Evolutionary conservation across 2,888 invertebrate genomes (phyloP).

Genomic region (Ennomos erosarius): DNA sequence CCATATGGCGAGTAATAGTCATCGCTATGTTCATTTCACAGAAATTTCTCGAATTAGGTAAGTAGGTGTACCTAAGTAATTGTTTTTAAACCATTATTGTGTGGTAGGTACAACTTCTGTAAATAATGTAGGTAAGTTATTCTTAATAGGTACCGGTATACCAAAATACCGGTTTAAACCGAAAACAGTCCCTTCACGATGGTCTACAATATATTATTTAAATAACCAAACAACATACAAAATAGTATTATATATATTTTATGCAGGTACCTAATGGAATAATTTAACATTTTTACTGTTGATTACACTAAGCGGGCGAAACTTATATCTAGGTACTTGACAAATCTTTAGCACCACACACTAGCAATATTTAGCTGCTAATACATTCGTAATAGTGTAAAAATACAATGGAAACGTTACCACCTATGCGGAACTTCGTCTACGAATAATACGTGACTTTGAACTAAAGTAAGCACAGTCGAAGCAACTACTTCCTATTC

Average conservation of each 20-base stretch:
- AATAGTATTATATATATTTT: no score
- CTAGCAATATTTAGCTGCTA: constrained; percentile 17
- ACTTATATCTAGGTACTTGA: not conserved
- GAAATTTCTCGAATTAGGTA: constrained; percentile 19
- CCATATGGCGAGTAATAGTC: constrained; percentile 36
- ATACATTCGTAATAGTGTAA: constrained; percentile 39
- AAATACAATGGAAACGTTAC: constrained; percentile 48
- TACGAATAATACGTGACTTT: constrained; percentile 55
- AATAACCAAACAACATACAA: no score
- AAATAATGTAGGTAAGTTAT: no score
- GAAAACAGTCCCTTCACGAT: no score
- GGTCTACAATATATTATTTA: no score
- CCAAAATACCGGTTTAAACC: no score
- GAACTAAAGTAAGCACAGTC: constrained; percentile 40
- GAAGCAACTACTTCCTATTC: constrained; percentile 12
- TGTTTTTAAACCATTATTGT: constrained; percentile 4
- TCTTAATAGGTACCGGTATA: no score
- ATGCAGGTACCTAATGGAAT: no score
- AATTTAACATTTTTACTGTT: no score
- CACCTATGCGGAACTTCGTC: constrained; percentile 53
- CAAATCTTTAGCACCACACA: not conserved
- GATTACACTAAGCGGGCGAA: no score
- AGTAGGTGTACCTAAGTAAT: no score
- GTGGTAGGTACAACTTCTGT: no score
- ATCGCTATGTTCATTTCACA: constrained; percentile 32